Evolutionary conservation across 2,797 vertebrate genomes (phyloP), one percentile per base, ranked within the genome.

Genomic region (Enteromius radiatus): DNA sequence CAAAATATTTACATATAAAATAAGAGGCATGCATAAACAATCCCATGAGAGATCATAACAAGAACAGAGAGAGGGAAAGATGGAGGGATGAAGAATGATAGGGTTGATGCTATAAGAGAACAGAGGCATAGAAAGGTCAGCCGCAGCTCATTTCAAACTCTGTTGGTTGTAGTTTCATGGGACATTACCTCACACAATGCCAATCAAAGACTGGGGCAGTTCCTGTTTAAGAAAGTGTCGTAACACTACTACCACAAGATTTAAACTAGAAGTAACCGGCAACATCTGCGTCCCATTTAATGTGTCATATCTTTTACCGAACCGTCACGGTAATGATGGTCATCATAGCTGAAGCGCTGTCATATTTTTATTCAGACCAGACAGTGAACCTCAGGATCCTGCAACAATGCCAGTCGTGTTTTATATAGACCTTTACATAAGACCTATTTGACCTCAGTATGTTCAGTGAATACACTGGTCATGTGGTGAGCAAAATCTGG

Each of bases 281-380:
- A 36, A 86, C 84, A 86, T 83, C 76, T 86, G 84, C 54, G 15
- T 78, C 52, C 54, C 76, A 82, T 76, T 85, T 68, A 79, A 54
- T 69, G 19, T 10, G 21, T 69, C 73, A 83, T 49, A 83, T 67
- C 63, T 47, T 49, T 79, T 47, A 73, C 69, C 15, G n/a, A 69
- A 23, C 74, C 21, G 63, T 79, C 78, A 83, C 23, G 56, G 70
- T 78, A 83, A 69, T 71, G 84, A 81, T 70, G 64, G 65, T 75
- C 69, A 80, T 84, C 74, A 28, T 73, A 81, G 74, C 23, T 28
- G 41, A 28, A 70, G 75, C 9, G 23, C 47, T 74, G n/a, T 68
- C 41, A 31, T 77, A 74, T 70, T 71, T 82, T 76, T 78, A 64
- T 81, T 23, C 63, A 52, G 79, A 70, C 43, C 77, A 82, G n/a